Base-by-base conservation (phyloP, 2,888 invertebrate genomes). In the Seira musarum region DNA sequence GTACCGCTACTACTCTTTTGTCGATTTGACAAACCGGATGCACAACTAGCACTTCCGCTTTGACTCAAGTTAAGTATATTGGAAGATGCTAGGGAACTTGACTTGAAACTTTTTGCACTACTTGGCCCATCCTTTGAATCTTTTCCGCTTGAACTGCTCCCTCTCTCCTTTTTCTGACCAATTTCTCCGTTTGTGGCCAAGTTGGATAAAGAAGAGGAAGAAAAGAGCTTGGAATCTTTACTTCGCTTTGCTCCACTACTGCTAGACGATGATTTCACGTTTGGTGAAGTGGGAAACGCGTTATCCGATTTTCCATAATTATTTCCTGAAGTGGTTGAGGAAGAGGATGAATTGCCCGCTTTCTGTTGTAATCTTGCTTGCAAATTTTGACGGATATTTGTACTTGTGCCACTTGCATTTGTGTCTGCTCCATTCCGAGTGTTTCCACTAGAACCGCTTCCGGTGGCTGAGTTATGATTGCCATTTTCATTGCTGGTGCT, bases 281-380 rank as follows among this genome's bases (percentile, higher is more conserved):
- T 66, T 49, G n/a, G 75, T 24, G n/a, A 49, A 49, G 72, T 53
- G 53, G 71, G 74, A 61, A 70, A 75, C 24, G 70, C 17, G 67
- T 53, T 80, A 75, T 82, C 79, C 40, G 80, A 80, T 80, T 80
- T 80, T 64, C 72, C 75, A 49, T 73, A 80, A 82, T 73, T 80
- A 73, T 77, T 82, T 80, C 80, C 77, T 64, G 77, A 46, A 30
- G 30, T 8, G 8, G 30, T 30, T 19, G 74, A 69, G 25, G 80
- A 53, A 25, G 73, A 64, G 57, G 80, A 80, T 40, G 71, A 72
- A 49, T 70, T 73, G 49, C 77, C 64, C 40, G 82, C 63, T 67
- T 80, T 82, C 22, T 68, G 77, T 49, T 82, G 76, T 63, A 80
- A 76, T 78, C 74, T 82, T 25, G 77, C 82, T 72, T 82, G 82